phyloP scores from a whole-genome alignment of 2,113 vertebrate species.

The Bufo gargarizans region DNA sequence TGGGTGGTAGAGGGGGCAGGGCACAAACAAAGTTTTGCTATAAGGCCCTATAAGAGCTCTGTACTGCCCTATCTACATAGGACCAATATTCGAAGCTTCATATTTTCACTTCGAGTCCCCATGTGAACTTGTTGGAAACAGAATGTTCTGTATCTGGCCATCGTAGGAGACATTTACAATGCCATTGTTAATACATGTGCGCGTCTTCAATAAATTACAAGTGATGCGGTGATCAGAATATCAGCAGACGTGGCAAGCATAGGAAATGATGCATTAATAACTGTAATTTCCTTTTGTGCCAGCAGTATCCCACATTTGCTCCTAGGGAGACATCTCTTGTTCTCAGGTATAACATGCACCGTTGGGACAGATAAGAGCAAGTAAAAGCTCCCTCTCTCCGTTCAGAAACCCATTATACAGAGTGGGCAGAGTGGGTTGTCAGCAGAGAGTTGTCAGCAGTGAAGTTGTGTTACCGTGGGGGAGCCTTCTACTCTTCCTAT shows the following conservation, averaged over 20 bases:
- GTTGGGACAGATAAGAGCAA: not conserved
- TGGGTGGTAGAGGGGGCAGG: no score
- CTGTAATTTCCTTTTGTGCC: slow-evolving; percentile 7
- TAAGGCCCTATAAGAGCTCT: no score
- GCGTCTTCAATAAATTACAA: slow-evolving; percentile 27
- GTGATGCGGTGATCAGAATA: not conserved
- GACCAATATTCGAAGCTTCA: not conserved
- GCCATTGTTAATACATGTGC: not conserved
- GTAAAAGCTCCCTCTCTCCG: not conserved
- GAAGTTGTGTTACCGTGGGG: not conserved
- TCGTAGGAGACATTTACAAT: not conserved
- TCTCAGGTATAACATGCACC: slow-evolving; percentile 22
- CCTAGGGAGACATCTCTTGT: slow-evolving; percentile 4
- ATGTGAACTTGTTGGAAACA: no score
- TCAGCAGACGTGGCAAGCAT: not conserved
- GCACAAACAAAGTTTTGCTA: no score
- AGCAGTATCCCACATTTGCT: slow-evolving; percentile 16
- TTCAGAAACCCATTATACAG: slow-evolving; percentile 10
- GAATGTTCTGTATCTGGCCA: not conserved
- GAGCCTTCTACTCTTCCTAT: not conserved
- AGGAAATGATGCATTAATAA: slow-evolving; percentile 32
- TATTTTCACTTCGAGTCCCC: not conserved
- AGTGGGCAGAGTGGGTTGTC: not conserved
- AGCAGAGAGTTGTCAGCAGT: not conserved
- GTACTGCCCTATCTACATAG: no score